phyloP scores from a whole-genome alignment of 2,113 vertebrate genomes.

The Dipodomys ordii region DNA sequence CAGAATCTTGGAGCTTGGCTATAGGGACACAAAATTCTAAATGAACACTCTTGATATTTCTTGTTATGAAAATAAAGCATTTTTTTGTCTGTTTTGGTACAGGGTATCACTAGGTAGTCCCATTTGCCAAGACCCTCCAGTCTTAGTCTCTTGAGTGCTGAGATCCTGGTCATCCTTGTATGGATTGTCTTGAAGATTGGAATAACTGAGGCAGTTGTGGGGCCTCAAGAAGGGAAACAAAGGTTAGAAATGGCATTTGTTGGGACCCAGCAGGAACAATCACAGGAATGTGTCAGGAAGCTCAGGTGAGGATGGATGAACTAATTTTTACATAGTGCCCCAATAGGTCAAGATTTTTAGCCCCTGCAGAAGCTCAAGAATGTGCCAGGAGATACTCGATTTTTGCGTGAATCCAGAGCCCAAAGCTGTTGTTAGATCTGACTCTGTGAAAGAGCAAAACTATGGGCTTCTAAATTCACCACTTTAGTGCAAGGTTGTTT shows the following conservation, averaged over 20 bases:
- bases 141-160: not conserved
- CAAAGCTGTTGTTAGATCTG: not conserved
- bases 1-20: not conserved
- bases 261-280: not conserved
- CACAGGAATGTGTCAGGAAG: not conserved
- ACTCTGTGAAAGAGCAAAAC: not conserved
- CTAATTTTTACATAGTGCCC: not conserved
- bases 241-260: not conserved
- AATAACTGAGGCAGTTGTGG: not conserved
- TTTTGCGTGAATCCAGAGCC: not conserved
- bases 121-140: not conserved
- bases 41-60: not conserved
- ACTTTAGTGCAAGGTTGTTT: not conserved
- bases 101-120: not conserved
- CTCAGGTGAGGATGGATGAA: not conserved
- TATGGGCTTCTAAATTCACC: not conserved
- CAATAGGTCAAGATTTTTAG: not conserved
- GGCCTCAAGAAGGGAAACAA: not conserved
- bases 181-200: not conserved
- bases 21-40: not conserved
- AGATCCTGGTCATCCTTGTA: not conserved
- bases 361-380: not conserved
- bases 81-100: not conserved
- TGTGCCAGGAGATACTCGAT: not conserved
- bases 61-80: too few species aligned